Evolutionary conservation across 1,140 invertebrate species (phyloP).

Genomic region (Ctenoplectra terminalis): DNA sequence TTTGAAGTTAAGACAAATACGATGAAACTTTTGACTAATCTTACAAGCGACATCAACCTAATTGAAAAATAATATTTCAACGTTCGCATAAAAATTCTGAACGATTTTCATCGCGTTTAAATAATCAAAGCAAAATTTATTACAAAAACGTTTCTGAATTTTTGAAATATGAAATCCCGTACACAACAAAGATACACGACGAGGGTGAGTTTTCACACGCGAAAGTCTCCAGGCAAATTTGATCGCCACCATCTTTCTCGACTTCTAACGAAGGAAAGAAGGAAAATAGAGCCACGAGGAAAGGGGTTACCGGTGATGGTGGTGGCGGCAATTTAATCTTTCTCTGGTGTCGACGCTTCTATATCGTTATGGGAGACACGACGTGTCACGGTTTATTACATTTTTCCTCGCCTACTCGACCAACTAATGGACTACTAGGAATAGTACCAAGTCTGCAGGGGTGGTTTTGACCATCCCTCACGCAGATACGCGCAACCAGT

Average conservation of each 20-base stretch:
- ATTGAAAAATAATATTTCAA: too few relatives aligned
- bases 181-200: neutral
- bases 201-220: neutral
- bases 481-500: neutral
- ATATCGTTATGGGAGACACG: conserved; percentile 59
- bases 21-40: too few relatives aligned
- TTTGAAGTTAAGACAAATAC: too few relatives aligned
- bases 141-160: too few relatives aligned
- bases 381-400: conserved; percentile 78
- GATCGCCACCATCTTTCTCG: neutral
- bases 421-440: conserved; percentile 73
- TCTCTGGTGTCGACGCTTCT: conserved; percentile 63
- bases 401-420: conserved; percentile 71
- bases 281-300: neutral
- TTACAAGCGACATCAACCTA: too few relatives aligned
- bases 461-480: conserved; percentile 27
- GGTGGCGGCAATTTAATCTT: conserved; percentile 71
- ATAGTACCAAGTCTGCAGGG: conserved; percentile 72
- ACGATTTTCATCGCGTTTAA: too few relatives aligned
- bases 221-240: neutral
- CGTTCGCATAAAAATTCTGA: too few relatives aligned
- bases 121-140: neutral
- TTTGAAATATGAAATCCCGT: neutral
- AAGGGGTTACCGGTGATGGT: conserved; percentile 12
- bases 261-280: conserved; percentile 10